Evolutionary conservation across 2,888 invertebrate species (phyloP).

Genomic region (Geophilus truncorum): DNA sequence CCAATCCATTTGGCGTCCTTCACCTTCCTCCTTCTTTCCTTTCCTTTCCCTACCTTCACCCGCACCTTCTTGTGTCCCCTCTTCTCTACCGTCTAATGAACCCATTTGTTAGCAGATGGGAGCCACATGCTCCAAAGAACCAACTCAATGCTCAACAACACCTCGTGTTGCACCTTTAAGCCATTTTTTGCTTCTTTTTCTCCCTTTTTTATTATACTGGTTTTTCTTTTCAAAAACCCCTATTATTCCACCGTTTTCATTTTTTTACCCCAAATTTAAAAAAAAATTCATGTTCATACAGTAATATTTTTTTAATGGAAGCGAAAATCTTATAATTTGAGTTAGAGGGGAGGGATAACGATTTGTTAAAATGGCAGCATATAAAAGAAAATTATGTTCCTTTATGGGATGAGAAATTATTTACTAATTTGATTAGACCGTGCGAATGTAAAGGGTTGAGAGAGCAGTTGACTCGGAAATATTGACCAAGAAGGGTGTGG

Average conservation of each 20-base stretch:
- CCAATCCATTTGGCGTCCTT: background rate
- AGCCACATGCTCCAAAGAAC: slow-evolving; percentile 22
- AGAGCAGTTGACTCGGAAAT: slow-evolving; percentile 5
- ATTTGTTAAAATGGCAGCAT: slow-evolving; percentile 12
- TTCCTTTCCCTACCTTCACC: background rate
- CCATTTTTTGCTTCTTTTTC: background rate
- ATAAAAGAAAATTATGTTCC: slow-evolving; percentile 20
- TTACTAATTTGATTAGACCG: slow-evolving; percentile 18
- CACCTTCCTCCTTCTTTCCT: background rate
- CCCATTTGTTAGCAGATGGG: slow-evolving; percentile 32
- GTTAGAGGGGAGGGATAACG: slow-evolving; percentile 4
- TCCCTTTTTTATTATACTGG: background rate
- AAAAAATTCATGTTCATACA: background rate
- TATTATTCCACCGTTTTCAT: background rate
- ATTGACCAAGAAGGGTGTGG: slow-evolving; percentile 7
- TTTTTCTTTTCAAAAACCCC: background rate
- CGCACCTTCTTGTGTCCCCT: slow-evolving; percentile 3
- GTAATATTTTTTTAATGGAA: background rate
- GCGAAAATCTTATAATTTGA: slow-evolving; percentile 15
- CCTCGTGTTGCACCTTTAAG: slow-evolving; percentile 20
- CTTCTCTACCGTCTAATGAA: slow-evolving; percentile 29
- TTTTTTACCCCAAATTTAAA: too few species aligned
- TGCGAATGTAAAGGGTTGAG: slow-evolving; percentile 18
- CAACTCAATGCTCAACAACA: slow-evolving; percentile 2
- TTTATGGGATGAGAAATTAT: slow-evolving; percentile 23